These are phyloP conservation scores for Nixonia krombeini DNA, from an alignment of 1,140 invertebrate genomes.

Conservation along the genomic window DNA sequence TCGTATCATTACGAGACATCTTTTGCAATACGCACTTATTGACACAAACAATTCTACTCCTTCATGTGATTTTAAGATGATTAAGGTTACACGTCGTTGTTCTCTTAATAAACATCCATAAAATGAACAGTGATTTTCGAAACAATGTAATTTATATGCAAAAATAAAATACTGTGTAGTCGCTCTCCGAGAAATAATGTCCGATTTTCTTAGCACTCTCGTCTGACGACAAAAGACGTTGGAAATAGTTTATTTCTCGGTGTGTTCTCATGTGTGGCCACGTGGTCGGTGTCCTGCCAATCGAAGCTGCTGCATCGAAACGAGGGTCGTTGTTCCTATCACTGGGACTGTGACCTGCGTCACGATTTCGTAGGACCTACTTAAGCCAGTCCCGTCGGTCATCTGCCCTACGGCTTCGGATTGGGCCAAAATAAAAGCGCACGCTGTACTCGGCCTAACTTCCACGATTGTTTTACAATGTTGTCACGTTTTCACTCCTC, in stretches of 20 bases:
- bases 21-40: too few relatives aligned
- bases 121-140: too few relatives aligned
- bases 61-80: too few relatives aligned
- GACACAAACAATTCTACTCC: too few relatives aligned
- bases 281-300: not conserved
- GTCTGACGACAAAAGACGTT: too few relatives aligned
- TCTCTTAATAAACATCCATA: too few relatives aligned
- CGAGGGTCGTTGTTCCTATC: not conserved
- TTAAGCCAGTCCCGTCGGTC: constrained; percentile 3
- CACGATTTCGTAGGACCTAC: constrained; percentile 11
- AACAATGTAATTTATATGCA: too few relatives aligned
- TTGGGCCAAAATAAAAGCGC: constrained; percentile 1
- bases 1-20: too few relatives aligned
- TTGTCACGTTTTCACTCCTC: not conserved
- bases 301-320: constrained; percentile 2
- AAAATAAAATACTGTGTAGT: not conserved
- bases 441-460: not conserved
- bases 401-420: constrained; percentile 13
- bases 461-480: not conserved
- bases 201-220: too few relatives aligned
- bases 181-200: not conserved
- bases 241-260: constrained; percentile 2
- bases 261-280: not conserved
- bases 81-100: too few relatives aligned
- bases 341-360: not conserved